Evolutionary conservation across 1,140 invertebrate genomes (phyloP), one percentile per base, ranked within the genome.

Genomic region (Scylla paramamosain): DNA sequence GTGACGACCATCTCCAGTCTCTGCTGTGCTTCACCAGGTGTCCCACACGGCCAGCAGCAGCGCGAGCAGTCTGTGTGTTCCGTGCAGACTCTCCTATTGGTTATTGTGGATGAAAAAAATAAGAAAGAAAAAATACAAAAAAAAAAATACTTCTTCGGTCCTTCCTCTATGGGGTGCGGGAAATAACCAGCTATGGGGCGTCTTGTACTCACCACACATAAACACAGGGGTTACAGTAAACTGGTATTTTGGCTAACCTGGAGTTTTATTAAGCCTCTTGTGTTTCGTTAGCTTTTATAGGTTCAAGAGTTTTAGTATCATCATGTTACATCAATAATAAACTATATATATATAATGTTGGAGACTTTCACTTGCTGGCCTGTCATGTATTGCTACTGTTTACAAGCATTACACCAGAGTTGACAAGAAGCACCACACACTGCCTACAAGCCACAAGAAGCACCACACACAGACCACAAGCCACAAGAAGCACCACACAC

Each of bases 201-300:
- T 93, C 95, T 95, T 95, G 95, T 95, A 95, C 95, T 95, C 95
- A 95, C 95, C 95, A 93, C 95, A 95, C 95, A 90, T 95, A 95
- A 95, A 95, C 95, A 95, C 92, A 95, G 95, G 95, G 95, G 92
- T 93, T 95, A 95, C 95, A 95, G 95, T 95, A 95, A 95, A 95
- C 95, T 95, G 95, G 95, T 95, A 93, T 95, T 95, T 95, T 95
- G 95, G 95, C 95, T 95, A 95, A 95, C 94, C 88, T 92, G 52
- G 94, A 95, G 94, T 95, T 95, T 95, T 95, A 95, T 95, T 95
- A 92, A 92, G 94, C 94, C 94, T 93, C 92, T 87, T 84, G 90
- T 95, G 59, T 95, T 82, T 82, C 67, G 89, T 93, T 46, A 83
- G 87, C 89, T 95, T 95, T 93, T 93, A 90, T 93, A 93, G 87